phyloP scores from a whole-genome alignment of 2,888 invertebrate species.

The Orchestes rusci region DNA sequence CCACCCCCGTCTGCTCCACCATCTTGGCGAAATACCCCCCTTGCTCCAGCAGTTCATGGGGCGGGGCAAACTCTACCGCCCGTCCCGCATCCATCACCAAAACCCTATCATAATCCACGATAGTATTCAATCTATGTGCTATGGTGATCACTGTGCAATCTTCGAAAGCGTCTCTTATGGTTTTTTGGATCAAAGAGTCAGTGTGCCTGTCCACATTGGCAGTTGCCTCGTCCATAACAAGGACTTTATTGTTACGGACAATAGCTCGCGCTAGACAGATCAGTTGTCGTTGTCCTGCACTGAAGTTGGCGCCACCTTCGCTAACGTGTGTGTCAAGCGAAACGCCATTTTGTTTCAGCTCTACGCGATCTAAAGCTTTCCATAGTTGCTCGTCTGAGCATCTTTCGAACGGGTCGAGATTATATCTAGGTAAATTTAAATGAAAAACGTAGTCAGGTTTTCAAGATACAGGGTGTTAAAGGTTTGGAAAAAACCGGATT shows the following conservation, averaged over 20 bases:
- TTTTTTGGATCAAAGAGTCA: slow-evolving; percentile 68
- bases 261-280: slow-evolving; percentile 84
- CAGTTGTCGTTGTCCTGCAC: slow-evolving; percentile 82
- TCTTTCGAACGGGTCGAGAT: slow-evolving; percentile 77
- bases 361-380: slow-evolving; percentile 65
- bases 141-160: slow-evolving; percentile 75
- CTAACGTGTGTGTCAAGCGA: slow-evolving; percentile 60
- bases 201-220: slow-evolving; percentile 81
- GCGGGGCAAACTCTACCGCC: slow-evolving; percentile 49
- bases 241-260: slow-evolving; percentile 54
- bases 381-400: slow-evolving; percentile 67
- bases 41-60: slow-evolving; percentile 41
- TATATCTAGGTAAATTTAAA: slow-evolving; percentile 70
- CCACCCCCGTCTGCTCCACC: slow-evolving; percentile 40
- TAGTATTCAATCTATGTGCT: slow-evolving; percentile 75
- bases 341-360: slow-evolving; percentile 63
- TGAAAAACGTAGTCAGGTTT: slow-evolving; percentile 56
- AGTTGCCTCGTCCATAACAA: slow-evolving; percentile 87
- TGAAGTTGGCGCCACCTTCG: slow-evolving; percentile 76
- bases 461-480: not conserved
- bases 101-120: slow-evolving; percentile 76
- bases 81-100: slow-evolving; percentile 52
- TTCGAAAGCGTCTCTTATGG: slow-evolving; percentile 65
- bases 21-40: slow-evolving; percentile 37
- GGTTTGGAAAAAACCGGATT: not conserved